Percentiles rank a stretch among this genome's conserved stretches.
Evolutionary conservation across 2,113 vertebrate genomes (phyloP).

Genomic region (Aythya baeri): DNA sequence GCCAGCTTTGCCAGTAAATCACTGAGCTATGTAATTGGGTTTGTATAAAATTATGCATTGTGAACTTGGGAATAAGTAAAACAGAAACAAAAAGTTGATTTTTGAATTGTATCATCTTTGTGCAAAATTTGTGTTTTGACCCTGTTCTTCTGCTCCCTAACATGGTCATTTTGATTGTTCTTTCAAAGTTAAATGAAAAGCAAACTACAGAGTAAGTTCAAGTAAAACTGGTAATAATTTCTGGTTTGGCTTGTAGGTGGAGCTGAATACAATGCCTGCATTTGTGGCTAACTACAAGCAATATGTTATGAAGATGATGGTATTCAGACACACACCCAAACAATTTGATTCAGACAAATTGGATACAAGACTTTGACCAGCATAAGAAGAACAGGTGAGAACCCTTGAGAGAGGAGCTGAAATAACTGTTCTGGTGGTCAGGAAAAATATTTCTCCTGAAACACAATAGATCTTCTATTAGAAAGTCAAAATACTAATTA

Average conservation of each 20-base stretch:
- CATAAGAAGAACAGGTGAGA: conserved; percentile 60
- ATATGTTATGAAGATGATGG: neutral
- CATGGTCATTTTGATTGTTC: neutral
- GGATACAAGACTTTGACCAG: conserved; percentile 3
- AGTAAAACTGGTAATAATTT: conserved; percentile 7
- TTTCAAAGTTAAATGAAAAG: neutral
- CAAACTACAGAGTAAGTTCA: neutral
- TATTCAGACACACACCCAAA: neutral
- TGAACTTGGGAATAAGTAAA: conserved; percentile 52
- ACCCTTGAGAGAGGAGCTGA: conserved; percentile 22
- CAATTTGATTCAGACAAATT: conserved; percentile 27
- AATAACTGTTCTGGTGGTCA: conserved; percentile 39
- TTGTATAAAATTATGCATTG: conserved; percentile 60
- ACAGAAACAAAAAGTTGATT: conserved; percentile 7
- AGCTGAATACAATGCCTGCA: neutral
- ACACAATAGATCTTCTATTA: conserved; percentile 12
- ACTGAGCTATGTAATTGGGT: conserved; percentile 76
- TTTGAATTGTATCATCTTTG: neutral
- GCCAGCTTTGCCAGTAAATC: conserved; percentile 72
- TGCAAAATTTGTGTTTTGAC: neutral
- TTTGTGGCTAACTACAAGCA: neutral
- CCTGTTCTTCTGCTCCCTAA: neutral
- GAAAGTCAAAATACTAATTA: conserved; percentile 63
- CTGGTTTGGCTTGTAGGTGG: conserved; percentile 45
- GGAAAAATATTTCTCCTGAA: conserved; percentile 21